These are phyloP conservation scores for Caenorhabditis virilis DNA, from an alignment of 2,888 invertebrate species.

Conservation along the genomic window DNA sequence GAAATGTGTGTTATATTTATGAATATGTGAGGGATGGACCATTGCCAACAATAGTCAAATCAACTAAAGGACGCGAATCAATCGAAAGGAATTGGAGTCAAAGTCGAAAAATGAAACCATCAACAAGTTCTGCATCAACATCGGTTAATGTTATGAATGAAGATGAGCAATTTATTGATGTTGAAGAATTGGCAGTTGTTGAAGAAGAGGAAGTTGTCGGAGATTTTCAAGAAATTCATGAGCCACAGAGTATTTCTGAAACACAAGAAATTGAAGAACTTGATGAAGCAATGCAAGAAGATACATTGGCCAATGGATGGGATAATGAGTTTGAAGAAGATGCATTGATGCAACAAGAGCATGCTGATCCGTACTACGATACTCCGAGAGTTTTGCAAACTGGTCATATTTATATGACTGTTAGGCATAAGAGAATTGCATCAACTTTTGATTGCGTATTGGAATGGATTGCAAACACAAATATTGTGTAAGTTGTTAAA, in stretches of 20 bases:
- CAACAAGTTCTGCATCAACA: too few species aligned
- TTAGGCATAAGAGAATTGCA: conserved; percentile 44
- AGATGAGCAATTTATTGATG: conserved; percentile 37
- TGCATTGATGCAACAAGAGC: conserved; percentile 35
- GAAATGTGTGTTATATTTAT: conserved; percentile 47
- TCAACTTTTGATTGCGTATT: conserved; percentile 38
- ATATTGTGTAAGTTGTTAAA: conserved; percentile 38
- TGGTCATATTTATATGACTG: conserved; percentile 47
- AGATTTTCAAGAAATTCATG: conserved; percentile 7
- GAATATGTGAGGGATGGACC: conserved; percentile 51
- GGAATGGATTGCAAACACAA: conserved; percentile 48
- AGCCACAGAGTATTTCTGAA: conserved; percentile 2
- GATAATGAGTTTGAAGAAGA: conserved; percentile 49
- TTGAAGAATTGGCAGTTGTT: conserved; percentile 35
- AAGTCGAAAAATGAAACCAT: not conserved
- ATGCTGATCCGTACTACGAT: conserved; percentile 44
- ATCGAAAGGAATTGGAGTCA: not conserved
- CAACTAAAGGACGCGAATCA: not conserved
- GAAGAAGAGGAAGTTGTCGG: conserved; percentile 37
- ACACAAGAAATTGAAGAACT: conserved; percentile 16
- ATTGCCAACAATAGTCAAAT: conserved; percentile 31
- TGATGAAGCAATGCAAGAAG: conserved; percentile 19
- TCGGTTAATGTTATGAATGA: conserved; percentile 1
- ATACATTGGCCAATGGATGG: conserved; percentile 42
- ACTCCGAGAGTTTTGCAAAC: conserved; percentile 36